Evolutionary conservation across 1,140 invertebrate species (phyloP).

Genomic region (Eupristina koningsbergeri): DNA sequence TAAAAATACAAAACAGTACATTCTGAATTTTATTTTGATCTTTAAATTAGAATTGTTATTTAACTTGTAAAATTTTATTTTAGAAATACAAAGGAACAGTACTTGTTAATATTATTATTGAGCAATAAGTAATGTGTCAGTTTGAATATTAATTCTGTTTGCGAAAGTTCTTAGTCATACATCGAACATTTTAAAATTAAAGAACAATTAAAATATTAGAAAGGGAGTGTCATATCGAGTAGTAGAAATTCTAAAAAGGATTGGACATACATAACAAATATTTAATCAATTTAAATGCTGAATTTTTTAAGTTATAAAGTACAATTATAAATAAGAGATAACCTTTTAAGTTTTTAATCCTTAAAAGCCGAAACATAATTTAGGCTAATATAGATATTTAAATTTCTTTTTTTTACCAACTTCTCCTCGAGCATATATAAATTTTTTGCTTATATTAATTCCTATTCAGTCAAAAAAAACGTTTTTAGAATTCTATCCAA

Average conservation of each 20-base stretch:
- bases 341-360: no score
- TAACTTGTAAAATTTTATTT: not conserved
- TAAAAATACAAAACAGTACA: no score
- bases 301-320: no score
- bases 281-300: not conserved
- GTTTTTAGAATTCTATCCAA: no score
- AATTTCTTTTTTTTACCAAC: no score
- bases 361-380: no score
- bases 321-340: no score
- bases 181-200: not conserved
- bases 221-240: not conserved
- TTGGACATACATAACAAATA: not conserved
- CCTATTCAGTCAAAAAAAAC: no score
- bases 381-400: no score
- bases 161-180: not conserved
- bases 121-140: not conserved
- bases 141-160: constrained; percentile 1
- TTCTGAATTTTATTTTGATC: not conserved
- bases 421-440: no score
- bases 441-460: no score
- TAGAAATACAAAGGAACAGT: not conserved
- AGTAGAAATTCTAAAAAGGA: not conserved
- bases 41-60: not conserved
- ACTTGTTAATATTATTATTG: not conserved
- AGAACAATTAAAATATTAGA: constrained; percentile 12